Evolutionary conservation across 2,113 vertebrate species (phyloP), one percentile per base, ranked within the genome.

Genomic region (Bos indicus): DNA sequence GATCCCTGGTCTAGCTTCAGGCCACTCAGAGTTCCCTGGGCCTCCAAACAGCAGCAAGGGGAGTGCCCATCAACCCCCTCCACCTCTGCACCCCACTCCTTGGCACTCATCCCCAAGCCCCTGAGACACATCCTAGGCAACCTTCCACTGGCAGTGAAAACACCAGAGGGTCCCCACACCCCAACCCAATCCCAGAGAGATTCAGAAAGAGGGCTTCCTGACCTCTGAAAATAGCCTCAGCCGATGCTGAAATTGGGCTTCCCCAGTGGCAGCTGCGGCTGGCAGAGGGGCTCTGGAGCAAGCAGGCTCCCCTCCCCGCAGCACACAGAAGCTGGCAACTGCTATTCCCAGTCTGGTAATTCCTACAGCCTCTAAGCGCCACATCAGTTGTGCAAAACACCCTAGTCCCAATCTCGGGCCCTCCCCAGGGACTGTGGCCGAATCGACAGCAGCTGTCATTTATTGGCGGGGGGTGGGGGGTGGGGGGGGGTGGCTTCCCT

Each of bases 281-380:
- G 80, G 64, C 25, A 2, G 28, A 54, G 78, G 86, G 67, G 19
- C 78, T 90, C 80, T 33, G 40, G 81, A 90, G 82, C 77, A 88
- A 92, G 67, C 74, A 8, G 74, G 5, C 25, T 52, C 77, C n/a
- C 54, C 67, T 78, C 77, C 40, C 82, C 4, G 56, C 78, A 74
- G 40, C 16, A 62, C 74, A 46, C 71, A 36, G 51, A 86, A 62
- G 33, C 86, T 52, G 87, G 64, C 3, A 86, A 28, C 95, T 54
- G 86, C 94, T 78, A 25, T 30, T 82, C 94, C 93, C 92, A 23
- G 74, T n/a, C 84, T 26, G 52, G 43, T 59, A 13, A 93, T 78
- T 87, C 89, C 83, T 13, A 77, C 30, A 1, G 74, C 59, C 82
- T 15, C 78, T 2, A 52, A 59, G 52, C 5, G 7, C 62, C 84